Percentiles rank a stretch among this genome's conserved stretches.
Evolutionary conservation across 1,140 invertebrate species (phyloP).

Genomic region (Drosophila ironensis): DNA sequence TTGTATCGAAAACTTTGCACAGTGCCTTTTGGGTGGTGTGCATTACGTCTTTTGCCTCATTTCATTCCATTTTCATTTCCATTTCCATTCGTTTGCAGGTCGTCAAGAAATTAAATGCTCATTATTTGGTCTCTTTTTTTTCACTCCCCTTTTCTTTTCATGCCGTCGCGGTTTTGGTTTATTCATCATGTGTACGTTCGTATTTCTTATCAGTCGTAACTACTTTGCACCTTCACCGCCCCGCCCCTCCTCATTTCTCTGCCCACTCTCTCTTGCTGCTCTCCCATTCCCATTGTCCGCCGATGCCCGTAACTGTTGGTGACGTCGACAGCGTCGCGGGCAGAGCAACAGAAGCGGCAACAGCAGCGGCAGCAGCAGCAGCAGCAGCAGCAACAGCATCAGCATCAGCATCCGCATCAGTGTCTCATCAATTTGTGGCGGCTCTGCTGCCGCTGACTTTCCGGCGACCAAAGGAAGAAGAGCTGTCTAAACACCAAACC

Average conservation of each 20-base stretch:
- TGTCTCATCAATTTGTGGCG: conserved; percentile 50
- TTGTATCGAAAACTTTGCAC: neutral
- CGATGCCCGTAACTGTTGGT: conserved; percentile 2
- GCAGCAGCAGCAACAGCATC: neutral
- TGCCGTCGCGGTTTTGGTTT: conserved; percentile 20
- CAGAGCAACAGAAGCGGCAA: neutral
- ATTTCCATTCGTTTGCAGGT: conserved; percentile 58
- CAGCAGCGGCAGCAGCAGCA: neutral
- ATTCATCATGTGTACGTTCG: conserved; percentile 29
- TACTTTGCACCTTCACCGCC: conserved; percentile 14
- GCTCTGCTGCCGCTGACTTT: conserved; percentile 19
- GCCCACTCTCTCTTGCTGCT: neutral
- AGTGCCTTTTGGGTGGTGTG: conserved; percentile 4
- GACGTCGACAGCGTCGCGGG: conserved; percentile 10
- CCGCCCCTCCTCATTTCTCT: neutral
- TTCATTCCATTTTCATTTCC: conserved; percentile 35
- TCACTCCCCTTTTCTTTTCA: conserved; percentile 7
- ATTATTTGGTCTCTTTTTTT: conserved; percentile 42
- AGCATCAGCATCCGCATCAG: too few species aligned
- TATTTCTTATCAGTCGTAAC: conserved; percentile 58
- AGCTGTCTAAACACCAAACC: conserved; percentile 5
- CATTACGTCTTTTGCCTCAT: conserved; percentile 29
- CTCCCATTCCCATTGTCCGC: neutral
- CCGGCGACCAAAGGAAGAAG: conserved; percentile 4
- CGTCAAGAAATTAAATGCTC: conserved; percentile 61